Conservation (phyloP, 2,113 vertebrate species). For the Astur gentilis region DNA sequence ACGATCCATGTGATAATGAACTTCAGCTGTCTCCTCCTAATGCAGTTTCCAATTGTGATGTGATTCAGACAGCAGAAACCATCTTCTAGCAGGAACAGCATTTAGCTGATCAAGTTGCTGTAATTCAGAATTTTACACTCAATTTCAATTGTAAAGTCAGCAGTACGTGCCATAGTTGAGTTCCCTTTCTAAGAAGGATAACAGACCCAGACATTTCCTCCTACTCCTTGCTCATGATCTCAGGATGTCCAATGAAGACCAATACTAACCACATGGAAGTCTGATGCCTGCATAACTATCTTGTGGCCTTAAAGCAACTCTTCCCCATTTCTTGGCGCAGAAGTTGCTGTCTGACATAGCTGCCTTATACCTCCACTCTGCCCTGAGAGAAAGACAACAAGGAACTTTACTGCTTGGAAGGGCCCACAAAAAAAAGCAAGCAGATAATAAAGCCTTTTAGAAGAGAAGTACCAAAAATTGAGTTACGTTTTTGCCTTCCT, state of each 20-base stretch:
- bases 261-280: not conserved
- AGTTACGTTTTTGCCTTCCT: not conserved
- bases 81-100: not conserved
- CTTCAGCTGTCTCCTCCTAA: not conserved
- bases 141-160: not conserved
- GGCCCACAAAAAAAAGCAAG: not conserved
- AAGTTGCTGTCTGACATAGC: not conserved
- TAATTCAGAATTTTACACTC: conserved; percentile 7
- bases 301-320: not conserved
- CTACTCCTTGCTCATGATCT: not conserved
- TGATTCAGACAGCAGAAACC: not conserved
- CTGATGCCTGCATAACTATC: not conserved
- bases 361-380: not conserved
- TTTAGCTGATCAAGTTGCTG: not conserved
- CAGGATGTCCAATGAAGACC: not conserved
- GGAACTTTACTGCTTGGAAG: not conserved
- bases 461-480: not conserved
- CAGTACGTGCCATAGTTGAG: not conserved
- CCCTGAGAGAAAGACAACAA: not conserved
- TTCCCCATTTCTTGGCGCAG: not conserved
- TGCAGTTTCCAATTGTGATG: not conserved
- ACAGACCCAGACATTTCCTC: not conserved
- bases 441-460: not conserved
- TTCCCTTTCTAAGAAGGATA: not conserved
- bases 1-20: not conserved